Evolutionary conservation across 2,113 vertebrate species (phyloP), one percentile per base, ranked within the genome.

Genomic region (rat (Rattus norvegicus)): DNA sequence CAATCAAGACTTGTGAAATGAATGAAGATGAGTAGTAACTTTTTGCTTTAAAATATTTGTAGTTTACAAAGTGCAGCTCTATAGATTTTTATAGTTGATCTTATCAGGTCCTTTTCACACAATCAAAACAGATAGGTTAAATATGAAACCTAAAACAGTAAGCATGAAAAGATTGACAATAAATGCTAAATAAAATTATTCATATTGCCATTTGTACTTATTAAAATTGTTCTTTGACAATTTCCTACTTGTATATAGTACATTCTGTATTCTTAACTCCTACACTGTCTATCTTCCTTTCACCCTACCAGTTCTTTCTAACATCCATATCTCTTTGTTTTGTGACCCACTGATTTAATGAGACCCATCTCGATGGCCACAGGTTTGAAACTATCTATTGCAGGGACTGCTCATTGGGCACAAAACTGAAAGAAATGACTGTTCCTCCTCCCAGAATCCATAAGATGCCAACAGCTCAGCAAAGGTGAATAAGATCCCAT

Each of bases 21-120:
- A 93, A 79, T 87, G 28, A 94, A 96, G 17, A 91, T 54, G 24
- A 96, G 59, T 47, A 92, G 67, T 52, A 75, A 7, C 9, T 92
- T 92, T n/a, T 59, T 54, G 11, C 61, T n/a, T 22, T 83, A 95
- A 92, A 88, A 84, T 13, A 95, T 36, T 76, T 94, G 65, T 24
- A 72, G 26, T 75, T 95, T 65, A 83, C 2, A 95, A 95, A 96
- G 33, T 49, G 13, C 19, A 65, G 28, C 36, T 88, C 14, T 72
- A 65, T 83, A 56, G 9, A 79, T 88, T 69, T 69, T 72, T 83
- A 56, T 93, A 93, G 70, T 63, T 77, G 81, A 85, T 83, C 30
- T 87, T 91, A 80, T 72, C 56, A 90, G 6, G 30, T 72, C 9
- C n/a, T 96, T 95, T 54, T 73, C 79, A 24, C 77, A 91, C 20